Conservation (phyloP, 2,888 invertebrate species). For the Homarus gammarus region DNA sequence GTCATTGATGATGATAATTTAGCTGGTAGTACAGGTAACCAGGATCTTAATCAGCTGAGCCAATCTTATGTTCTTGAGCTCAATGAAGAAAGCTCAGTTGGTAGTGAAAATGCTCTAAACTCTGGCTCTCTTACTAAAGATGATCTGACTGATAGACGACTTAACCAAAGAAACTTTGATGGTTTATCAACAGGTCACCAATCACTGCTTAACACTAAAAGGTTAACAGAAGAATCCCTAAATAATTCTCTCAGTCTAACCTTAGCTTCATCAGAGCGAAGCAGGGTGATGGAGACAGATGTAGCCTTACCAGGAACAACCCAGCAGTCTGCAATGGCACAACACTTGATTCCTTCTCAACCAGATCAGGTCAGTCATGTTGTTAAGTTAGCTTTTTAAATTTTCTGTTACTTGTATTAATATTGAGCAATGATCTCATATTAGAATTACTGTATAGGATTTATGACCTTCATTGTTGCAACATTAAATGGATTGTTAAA, state of each 20-base stretch:
- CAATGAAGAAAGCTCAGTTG: slow-evolving; percentile 44
- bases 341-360: slow-evolving; percentile 49
- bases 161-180: not conserved
- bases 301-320: slow-evolving; percentile 41
- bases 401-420: too few relatives aligned
- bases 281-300: slow-evolving; percentile 16
- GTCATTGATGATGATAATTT: slow-evolving; percentile 16
- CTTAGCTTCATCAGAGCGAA: slow-evolving; percentile 39
- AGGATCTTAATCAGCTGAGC: slow-evolving; percentile 30
- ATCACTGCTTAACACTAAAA: slow-evolving; percentile 22
- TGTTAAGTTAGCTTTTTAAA: too few relatives aligned
- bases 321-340: slow-evolving; percentile 37
- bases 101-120: slow-evolving; percentile 42
- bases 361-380: slow-evolving; percentile 41
- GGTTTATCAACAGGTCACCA: slow-evolving; percentile 8
- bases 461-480: too few relatives aligned
- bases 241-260: slow-evolving; percentile 17
- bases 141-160: not conserved
- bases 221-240: slow-evolving; percentile 9
- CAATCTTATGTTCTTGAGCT: slow-evolving; percentile 50
- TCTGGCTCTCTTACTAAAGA: slow-evolving; percentile 39
- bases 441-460: too few relatives aligned
- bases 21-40: slow-evolving; percentile 25
- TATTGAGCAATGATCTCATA: too few relatives aligned
- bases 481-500: too few relatives aligned